These are phyloP conservation scores for Meriones psammophilus DNA, from an alignment of 2,797 vertebrate species.

Conservation along the genomic window DNA sequence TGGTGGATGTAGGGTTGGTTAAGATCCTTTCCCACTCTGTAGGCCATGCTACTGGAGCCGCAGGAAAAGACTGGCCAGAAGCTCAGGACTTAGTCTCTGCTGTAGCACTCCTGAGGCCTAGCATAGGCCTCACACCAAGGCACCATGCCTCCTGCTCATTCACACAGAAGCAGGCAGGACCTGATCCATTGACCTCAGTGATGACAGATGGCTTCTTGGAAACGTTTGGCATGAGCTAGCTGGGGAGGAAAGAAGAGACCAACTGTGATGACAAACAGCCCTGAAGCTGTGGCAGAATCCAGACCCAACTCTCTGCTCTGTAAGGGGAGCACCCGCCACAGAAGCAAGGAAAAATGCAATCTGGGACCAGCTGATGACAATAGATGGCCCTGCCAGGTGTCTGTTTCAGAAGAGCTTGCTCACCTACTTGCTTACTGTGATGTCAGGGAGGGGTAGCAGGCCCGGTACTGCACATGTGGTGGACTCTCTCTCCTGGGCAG, in stretches of 20 bases:
- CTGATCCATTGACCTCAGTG: not conserved
- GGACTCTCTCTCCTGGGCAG: not conserved
- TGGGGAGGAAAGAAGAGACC: slow-evolving; percentile 14
- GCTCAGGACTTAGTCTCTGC: not conserved
- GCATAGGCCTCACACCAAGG: not conserved
- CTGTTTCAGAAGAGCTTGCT: slow-evolving; percentile 27
- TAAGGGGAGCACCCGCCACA: slow-evolving; percentile 3
- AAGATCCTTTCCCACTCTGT: too few relatives aligned
- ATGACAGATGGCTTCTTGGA: not conserved
- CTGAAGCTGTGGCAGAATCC: slow-evolving; percentile 8
- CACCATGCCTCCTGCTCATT: not conserved
- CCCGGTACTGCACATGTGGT: not conserved
- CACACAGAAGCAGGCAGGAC: not conserved
- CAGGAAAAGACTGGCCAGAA: not conserved
- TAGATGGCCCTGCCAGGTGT: slow-evolving; percentile 30
- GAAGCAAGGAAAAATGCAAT: slow-evolving; percentile 71
- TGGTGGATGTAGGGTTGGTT: too few relatives aligned
- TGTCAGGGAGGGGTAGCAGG: not conserved
- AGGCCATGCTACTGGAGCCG: not conserved
- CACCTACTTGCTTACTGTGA: slow-evolving; percentile 1
- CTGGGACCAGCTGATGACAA: slow-evolving; percentile 13
- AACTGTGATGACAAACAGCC: not conserved
- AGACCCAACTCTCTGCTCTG: slow-evolving; percentile 9
- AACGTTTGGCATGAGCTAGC: not conserved
- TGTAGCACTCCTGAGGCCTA: not conserved